Evolutionary conservation across 2,113 vertebrate genomes (phyloP), one percentile per base, ranked within the genome.

Genomic region (Coptodon rendalli): DNA sequence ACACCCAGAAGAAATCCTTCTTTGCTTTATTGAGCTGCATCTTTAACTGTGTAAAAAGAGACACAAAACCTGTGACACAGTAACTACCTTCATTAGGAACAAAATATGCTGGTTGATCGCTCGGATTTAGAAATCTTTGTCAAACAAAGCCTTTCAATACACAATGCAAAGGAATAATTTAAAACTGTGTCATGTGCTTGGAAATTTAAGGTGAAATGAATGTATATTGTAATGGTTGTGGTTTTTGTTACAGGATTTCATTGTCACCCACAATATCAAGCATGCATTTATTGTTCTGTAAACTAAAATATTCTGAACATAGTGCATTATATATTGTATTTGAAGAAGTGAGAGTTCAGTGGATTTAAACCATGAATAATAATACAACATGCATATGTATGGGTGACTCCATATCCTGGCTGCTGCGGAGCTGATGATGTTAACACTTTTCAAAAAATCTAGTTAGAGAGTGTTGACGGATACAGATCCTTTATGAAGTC

Each of bases 401-500:
- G 76, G 76, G 22, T 12, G 22, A 34, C 34, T 34, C 7, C 22
- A 7, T 53, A 79, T 31, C 68, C 12, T 19, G 73, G 6, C 24
- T 36, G 27, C 54, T 76, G 31, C 17, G 24, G 59, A n/a, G 54
- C 40, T 82, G 61, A 73, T 27, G 36, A 56, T 81, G 34, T 68
- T 68, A 56, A 71, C 38, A 43, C 40, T 78, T 81, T 66, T 54
- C 10, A 34, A 2, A 78, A 83, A 66, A 36, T 68, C 31, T 59
- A 45, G 40, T 82, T n/a, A 50, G 36, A 81, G 27, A 45, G 50
- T 31, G 57, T 57, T 82, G 85, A 85, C 6, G 3, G 87, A 83
- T 81, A 88, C 81, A 84, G 79, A 86, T 88, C 86, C 79, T 78
- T 40, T n/a, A 53, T 36, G 34, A 53, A 90, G 84, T 40, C 36